A percentile compares a stretch with the other conserved stretches of the same genome.
Evolutionary conservation across 2,113 vertebrate species (phyloP).

Genomic region (Nanger granti): DNA sequence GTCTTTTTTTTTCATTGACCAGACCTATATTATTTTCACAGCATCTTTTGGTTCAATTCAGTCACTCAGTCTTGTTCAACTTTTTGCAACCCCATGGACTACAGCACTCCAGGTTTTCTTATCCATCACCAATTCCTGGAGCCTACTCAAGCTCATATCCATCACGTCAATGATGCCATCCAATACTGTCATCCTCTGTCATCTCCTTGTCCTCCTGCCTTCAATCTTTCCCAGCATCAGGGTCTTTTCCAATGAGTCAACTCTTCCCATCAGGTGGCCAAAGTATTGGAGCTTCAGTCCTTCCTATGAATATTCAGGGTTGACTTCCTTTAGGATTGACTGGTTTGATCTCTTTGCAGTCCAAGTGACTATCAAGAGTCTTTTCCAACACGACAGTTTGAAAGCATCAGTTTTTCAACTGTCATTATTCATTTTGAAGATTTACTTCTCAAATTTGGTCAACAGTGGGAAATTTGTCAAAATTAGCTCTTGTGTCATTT

Average conservation of each 20-base stretch:
- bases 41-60: not conserved
- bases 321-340: not conserved
- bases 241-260: not conserved
- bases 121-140: not conserved
- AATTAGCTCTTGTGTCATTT: not conserved
- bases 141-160: not conserved
- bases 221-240: not conserved
- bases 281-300: not conserved
- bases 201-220: not conserved
- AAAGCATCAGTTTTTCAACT: not conserved
- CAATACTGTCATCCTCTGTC: not conserved
- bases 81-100: not conserved
- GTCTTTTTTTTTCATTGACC: not conserved
- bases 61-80: not conserved
- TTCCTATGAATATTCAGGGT: not conserved
- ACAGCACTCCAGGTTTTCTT: not conserved
- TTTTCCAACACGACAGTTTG: not conserved
- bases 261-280: not conserved
- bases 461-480: not conserved
- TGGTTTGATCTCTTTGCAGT: not conserved
- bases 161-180: accelerated
- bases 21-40: not conserved
- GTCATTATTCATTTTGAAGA: not conserved
- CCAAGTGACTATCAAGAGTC: not conserved
- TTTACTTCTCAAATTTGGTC: not conserved